Percentiles rank a stretch among this genome's conserved stretches.
These are phyloP conservation scores for Drosophila pegasa DNA, from an alignment of 2,888 invertebrate genomes.

Conservation along the genomic window DNA sequence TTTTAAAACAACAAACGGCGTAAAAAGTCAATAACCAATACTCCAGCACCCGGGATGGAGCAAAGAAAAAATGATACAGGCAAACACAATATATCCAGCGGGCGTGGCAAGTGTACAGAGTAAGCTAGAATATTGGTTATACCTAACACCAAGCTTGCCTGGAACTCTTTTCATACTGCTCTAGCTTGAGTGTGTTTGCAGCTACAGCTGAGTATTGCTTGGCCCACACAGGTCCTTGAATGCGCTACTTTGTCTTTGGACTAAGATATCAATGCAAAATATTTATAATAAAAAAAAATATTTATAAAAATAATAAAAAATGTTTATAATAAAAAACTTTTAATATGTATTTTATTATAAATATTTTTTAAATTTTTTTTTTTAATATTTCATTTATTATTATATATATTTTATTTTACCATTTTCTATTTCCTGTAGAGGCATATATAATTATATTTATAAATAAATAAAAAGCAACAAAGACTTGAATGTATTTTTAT, in stretches of 20 bases:
- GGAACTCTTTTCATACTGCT: conserved; percentile 3
- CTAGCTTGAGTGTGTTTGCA: too few species aligned
- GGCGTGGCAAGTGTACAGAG: conserved; percentile 11
- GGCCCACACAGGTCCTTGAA: background rate
- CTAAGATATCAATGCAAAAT: background rate
- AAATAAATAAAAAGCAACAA: too few species aligned
- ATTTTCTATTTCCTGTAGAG: too few species aligned
- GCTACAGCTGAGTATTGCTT: background rate
- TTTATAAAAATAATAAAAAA: too few species aligned
- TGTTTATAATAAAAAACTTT: too few species aligned
- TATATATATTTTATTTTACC: too few species aligned
- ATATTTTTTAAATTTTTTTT: too few species aligned
- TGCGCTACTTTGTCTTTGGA: background rate
- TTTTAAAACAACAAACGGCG: conserved; percentile 67
- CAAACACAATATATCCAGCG: conserved; percentile 22
- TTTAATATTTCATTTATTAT: too few species aligned
- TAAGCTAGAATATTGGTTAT: conserved; percentile 19
- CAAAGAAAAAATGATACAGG: conserved; percentile 23
- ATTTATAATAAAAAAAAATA: background rate
- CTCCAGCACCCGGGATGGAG: conserved; percentile 20
- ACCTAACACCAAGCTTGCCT: conserved; percentile 5
- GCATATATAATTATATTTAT: too few species aligned
- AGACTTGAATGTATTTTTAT: too few species aligned
- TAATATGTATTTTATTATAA: too few species aligned
- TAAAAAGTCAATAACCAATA: conserved; percentile 64